Percentiles rank a stretch among this genome's conserved stretches.
Evolutionary conservation across 2,113 vertebrate species (phyloP).

Genomic region (Aptenodytes forsteri): DNA sequence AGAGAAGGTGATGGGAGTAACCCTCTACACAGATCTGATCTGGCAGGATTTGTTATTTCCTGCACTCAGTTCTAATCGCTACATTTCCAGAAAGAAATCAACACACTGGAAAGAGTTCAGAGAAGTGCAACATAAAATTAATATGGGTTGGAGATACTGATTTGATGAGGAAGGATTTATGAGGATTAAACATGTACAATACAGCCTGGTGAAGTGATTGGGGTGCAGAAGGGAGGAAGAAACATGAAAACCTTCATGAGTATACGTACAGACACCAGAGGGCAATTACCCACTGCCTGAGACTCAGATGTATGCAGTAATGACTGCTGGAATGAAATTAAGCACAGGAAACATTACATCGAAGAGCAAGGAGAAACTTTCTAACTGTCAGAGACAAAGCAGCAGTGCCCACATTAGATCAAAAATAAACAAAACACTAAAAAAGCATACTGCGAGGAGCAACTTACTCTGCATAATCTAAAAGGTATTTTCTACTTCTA

Average conservation of each 20-base stretch:
- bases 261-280: constrained; percentile 48
- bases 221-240: background rate
- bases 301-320: constrained; percentile 15
- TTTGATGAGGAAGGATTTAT: constrained; percentile 10
- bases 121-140: constrained; percentile 5
- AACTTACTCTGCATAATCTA: background rate
- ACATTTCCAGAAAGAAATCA: constrained; percentile 10
- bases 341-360: background rate
- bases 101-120: constrained; percentile 16
- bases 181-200: background rate
- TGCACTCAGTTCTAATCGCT: background rate
- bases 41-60: background rate
- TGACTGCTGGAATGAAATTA: constrained; percentile 48
- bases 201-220: background rate
- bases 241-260: background rate
- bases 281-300: constrained; percentile 48
- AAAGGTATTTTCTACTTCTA: background rate
- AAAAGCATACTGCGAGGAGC: background rate
- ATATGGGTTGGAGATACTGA: background rate
- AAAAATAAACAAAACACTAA: background rate
- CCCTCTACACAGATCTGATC: background rate
- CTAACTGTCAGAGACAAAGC: background rate
- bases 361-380: background rate
- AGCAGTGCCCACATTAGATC: background rate
- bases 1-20: background rate